phyloP scores from a whole-genome alignment of 1,140 invertebrate species.

The Solenopsis fugax region DNA sequence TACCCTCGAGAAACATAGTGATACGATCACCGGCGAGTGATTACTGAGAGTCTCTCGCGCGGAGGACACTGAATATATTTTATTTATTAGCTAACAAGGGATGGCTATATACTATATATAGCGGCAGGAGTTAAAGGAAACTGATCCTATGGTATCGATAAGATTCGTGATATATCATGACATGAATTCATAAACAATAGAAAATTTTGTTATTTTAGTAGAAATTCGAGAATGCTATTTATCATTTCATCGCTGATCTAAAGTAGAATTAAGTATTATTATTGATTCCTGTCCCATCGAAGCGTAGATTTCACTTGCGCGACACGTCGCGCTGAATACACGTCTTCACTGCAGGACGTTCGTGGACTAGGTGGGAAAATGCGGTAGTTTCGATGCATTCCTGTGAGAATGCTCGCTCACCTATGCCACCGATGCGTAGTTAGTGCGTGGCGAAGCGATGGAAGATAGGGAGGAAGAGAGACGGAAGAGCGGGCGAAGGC shows the following conservation, averaged over 20 bases:
- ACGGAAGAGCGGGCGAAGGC: conserved; percentile 74
- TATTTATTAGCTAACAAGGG: conserved; percentile 10
- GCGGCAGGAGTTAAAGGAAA: background rate
- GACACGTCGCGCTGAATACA: background rate
- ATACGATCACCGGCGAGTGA: conserved; percentile 7
- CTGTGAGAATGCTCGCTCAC: conserved; percentile 66
- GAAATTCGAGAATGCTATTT: background rate
- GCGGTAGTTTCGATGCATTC: conserved; percentile 69
- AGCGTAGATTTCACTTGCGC: background rate
- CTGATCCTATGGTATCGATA: background rate
- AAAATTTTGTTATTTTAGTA: background rate
- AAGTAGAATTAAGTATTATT: too few relatives aligned
- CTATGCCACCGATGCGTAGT: conserved; percentile 72
- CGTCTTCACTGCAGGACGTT: conserved; percentile 45
- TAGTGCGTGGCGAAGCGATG: conserved; percentile 64
- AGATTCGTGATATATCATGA: background rate
- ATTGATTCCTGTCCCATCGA: background rate
- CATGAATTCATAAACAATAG: background rate
- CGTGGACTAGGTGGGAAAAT: conserved; percentile 65
- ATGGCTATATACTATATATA: too few relatives aligned
- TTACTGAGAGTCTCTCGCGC: background rate
- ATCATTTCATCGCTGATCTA: too few relatives aligned
- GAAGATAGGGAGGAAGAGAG: conserved; percentile 57
- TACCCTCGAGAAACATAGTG: background rate
- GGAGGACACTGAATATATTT: background rate